These are phyloP conservation scores for Syngnathoides biaculeatus DNA, from an alignment of 2,113 vertebrate genomes.

Conservation along the genomic window DNA sequence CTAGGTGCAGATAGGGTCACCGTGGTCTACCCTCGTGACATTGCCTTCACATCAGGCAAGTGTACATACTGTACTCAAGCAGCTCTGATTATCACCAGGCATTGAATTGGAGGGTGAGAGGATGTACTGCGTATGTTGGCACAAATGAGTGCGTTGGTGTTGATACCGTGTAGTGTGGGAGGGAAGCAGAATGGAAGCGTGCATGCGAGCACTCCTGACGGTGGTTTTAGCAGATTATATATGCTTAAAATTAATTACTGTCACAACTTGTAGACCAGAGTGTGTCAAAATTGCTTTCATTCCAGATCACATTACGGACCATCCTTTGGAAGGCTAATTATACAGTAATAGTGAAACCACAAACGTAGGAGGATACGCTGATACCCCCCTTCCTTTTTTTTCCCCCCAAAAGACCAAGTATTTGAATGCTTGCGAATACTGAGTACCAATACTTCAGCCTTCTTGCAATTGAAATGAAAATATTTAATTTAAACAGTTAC, in stretches of 20 bases:
- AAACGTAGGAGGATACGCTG: neutral
- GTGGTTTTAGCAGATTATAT: slow-evolving; percentile 24
- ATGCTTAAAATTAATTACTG: slow-evolving; percentile 9
- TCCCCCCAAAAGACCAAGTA: too few relatives aligned
- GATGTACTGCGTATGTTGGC: slow-evolving; percentile 23
- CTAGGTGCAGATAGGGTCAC: slow-evolving; percentile 19
- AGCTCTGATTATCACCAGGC: slow-evolving; percentile 36
- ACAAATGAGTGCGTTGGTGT: slow-evolving; percentile 20
- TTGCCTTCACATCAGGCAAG: slow-evolving; percentile 27
- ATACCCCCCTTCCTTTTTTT: too few relatives aligned
- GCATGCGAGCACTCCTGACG: slow-evolving; percentile 18
- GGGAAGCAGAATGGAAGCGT: neutral
- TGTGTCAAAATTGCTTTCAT: neutral
- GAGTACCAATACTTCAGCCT: too few relatives aligned
- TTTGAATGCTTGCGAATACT: too few relatives aligned
- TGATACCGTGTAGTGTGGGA: neutral
- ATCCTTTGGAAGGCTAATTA: too few relatives aligned
- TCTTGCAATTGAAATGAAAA: neutral
- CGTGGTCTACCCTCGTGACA: slow-evolving; percentile 34
- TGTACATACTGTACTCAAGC: slow-evolving; percentile 9
- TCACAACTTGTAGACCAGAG: neutral
- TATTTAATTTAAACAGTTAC: neutral
- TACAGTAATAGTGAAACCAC: neutral
- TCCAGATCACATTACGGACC: too few relatives aligned
- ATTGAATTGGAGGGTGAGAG: slow-evolving; percentile 43